Evolutionary conservation across 1,140 invertebrate genomes (phyloP).

Genomic region (Parasteatoda tepidariorum): DNA sequence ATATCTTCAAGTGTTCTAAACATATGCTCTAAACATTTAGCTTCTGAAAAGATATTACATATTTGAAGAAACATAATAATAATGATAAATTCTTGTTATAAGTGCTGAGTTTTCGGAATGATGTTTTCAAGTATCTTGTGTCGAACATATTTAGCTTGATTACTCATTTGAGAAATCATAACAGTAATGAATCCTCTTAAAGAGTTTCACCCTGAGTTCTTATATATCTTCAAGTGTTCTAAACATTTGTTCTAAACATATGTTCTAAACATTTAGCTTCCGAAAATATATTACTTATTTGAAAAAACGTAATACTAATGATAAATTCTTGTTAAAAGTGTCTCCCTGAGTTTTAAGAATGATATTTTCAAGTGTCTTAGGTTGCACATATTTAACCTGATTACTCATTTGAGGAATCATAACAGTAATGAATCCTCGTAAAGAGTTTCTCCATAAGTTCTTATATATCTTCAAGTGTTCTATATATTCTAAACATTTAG

Average conservation of each 20-base stretch:
- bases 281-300: slow-evolving; percentile 55
- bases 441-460: neutral
- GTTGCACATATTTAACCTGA: too few relatives aligned
- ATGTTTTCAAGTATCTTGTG: slow-evolving; percentile 68
- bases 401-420: neutral
- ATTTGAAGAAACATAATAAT: slow-evolving; percentile 67
- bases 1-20: too few relatives aligned
- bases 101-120: slow-evolving; percentile 70
- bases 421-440: neutral
- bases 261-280: slow-evolving; percentile 41
- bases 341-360: slow-evolving; percentile 70
- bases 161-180: neutral
- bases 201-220: slow-evolving; percentile 11
- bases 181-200: slow-evolving; percentile 84
- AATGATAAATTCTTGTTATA: too few relatives aligned
- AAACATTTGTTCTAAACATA: too few relatives aligned
- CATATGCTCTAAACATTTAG: too few relatives aligned
- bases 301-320: too few relatives aligned
- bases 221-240: neutral
- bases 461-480: neutral
- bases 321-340: too few relatives aligned
- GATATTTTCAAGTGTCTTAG: slow-evolving; percentile 69
- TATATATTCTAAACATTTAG: neutral
- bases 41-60: too few relatives aligned
- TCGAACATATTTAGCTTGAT: too few relatives aligned